A percentile compares a stretch with the other conserved stretches of the same genome.
Conservation (phyloP, 2,113 vertebrate genomes). For the Rhabdornis inornatus region DNA sequence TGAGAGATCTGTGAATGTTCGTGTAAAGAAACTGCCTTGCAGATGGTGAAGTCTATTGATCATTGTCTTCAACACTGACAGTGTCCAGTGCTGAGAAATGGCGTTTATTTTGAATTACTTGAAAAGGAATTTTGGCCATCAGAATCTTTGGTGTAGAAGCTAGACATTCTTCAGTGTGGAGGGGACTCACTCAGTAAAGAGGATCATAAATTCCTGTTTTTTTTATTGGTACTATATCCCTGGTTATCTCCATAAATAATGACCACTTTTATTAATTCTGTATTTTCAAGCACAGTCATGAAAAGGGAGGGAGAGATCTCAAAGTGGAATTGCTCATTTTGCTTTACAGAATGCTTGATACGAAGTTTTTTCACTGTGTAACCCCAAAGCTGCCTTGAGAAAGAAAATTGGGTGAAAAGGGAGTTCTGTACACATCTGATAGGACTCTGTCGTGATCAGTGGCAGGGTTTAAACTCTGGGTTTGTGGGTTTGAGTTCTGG, state of each 20-base stretch:
- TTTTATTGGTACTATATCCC: background rate
- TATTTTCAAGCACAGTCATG: background rate
- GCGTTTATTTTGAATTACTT: background rate
- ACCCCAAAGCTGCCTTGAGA: background rate
- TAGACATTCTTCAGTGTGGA: background rate
- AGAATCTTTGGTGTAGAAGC: background rate
- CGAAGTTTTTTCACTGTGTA: background rate
- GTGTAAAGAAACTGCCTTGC: background rate
- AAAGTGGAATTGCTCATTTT: background rate
- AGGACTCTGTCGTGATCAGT: background rate
- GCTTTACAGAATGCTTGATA: background rate
- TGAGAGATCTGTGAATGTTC: background rate
- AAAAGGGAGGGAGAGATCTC: background rate
- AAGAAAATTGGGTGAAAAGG: accelerated
- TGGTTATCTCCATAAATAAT: background rate
- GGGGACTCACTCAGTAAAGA: background rate
- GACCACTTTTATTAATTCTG: background rate
- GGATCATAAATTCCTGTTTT: background rate
- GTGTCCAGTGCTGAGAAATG: background rate
- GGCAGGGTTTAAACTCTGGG: background rate
- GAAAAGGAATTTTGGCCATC: background rate
- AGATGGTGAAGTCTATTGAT: background rate
- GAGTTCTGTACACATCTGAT: background rate
- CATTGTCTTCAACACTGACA: background rate
- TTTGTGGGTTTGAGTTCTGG: background rate